phyloP scores from a whole-genome alignment of 2,113 vertebrate species.

The Alethe castanea region DNA sequence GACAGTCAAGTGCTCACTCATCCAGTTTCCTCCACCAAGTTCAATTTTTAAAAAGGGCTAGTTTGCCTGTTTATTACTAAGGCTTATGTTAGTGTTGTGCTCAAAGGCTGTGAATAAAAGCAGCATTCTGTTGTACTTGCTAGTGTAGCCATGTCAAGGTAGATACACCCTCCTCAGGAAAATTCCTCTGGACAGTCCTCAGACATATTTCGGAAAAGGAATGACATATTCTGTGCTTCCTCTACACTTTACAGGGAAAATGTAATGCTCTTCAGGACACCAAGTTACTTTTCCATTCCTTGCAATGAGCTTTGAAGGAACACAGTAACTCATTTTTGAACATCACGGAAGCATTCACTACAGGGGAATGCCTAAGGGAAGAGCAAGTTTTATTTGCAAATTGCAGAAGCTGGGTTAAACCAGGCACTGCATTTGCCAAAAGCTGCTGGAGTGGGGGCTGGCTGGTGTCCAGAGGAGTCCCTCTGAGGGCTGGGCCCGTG shows the following conservation, averaged over 20 bases:
- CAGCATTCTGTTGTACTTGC: not conserved
- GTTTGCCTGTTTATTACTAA: not conserved
- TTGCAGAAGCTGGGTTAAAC: not conserved
- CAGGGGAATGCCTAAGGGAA: not conserved
- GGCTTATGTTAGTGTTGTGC: not conserved
- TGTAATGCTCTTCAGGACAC: not conserved
- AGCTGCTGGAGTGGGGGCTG: not conserved
- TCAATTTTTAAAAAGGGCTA: not conserved
- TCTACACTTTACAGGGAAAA: not conserved
- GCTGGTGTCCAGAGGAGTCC: not conserved
- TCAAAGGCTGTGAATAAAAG: not conserved
- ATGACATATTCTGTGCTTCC: not conserved
- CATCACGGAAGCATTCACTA: not conserved
- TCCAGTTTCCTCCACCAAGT: not conserved
- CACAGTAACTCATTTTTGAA: not conserved
- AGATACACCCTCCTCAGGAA: not conserved
- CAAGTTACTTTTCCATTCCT: not conserved
- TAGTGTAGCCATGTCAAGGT: not conserved
- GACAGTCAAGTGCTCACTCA: not conserved
- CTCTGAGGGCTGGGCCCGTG: rapidly evolving
- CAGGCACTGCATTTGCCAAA: not conserved
- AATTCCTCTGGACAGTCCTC: not conserved
- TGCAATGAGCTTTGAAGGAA: not conserved
- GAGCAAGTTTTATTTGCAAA: not conserved
- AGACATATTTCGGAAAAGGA: not conserved